Evolutionary conservation across 2,888 invertebrate species (phyloP).

Genomic region (Agrenia bidenticulata): DNA sequence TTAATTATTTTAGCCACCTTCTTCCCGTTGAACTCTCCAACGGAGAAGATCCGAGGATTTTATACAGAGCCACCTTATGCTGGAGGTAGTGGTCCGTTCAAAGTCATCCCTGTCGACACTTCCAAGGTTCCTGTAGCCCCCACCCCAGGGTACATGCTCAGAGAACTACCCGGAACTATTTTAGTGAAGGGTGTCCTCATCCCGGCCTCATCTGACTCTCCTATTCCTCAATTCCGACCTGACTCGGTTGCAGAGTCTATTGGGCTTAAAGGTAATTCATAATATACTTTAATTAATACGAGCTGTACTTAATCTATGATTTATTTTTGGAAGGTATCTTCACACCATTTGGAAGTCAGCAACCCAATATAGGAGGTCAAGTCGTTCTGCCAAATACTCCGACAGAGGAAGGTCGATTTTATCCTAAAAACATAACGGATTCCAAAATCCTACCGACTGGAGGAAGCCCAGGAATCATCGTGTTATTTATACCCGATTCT

Average conservation of each 20-base stretch:
- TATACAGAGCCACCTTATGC: not conserved
- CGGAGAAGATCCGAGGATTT: not conserved
- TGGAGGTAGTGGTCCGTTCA: not conserved
- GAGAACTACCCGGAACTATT: not conserved
- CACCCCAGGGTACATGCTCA: not conserved
- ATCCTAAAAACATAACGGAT: not conserved
- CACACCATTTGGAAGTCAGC: too few species aligned
- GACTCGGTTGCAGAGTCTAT: not conserved
- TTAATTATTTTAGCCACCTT: constrained; percentile 1
- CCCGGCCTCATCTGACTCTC: not conserved
- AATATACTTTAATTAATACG: too few species aligned
- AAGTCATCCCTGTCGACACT: not conserved
- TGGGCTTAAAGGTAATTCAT: too few species aligned
- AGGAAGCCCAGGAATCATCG: too few species aligned
- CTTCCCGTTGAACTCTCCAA: not conserved
- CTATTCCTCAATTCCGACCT: not conserved
- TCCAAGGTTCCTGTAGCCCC: not conserved
- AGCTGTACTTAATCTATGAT: too few species aligned
- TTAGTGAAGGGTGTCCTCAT: not conserved
- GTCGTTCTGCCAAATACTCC: not conserved
- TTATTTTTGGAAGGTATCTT: too few species aligned
- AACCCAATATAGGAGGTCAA: too few species aligned
- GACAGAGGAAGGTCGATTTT: not conserved
- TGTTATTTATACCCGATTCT: too few species aligned
- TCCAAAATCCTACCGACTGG: too few species aligned